These are phyloP conservation scores for Caenorhabditis inopinata DNA, from an alignment of 1,140 invertebrate genomes.

Conservation along the genomic window DNA sequence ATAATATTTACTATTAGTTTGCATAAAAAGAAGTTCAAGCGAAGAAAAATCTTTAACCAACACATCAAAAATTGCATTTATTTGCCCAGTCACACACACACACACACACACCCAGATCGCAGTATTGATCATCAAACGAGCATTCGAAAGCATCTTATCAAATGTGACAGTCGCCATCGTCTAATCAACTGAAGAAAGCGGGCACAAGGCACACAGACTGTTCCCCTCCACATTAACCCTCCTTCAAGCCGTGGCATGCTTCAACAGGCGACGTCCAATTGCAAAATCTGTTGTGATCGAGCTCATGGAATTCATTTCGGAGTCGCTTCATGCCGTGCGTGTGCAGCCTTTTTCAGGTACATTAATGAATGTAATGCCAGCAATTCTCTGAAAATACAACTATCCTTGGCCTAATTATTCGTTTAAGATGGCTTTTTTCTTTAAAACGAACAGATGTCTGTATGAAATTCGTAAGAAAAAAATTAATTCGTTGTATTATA, in stretches of 20 bases:
- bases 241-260: neutral
- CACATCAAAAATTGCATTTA: neutral
- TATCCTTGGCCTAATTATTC: too few species aligned
- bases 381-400: neutral
- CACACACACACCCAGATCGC: too few species aligned
- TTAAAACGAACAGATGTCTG: too few species aligned
- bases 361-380: neutral
- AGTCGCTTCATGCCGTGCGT: neutral
- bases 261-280: neutral
- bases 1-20: too few species aligned
- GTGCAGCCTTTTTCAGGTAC: neutral
- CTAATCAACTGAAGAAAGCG: neutral
- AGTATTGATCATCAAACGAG: conserved; percentile 20
- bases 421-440: too few species aligned
- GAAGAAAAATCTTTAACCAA: neutral
- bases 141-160: conserved; percentile 1
- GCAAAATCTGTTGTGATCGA: neutral
- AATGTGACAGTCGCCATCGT: conserved; percentile 11
- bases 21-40: neutral
- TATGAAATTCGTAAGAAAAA: too few species aligned
- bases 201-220: conserved; percentile 20
- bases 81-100: conserved; percentile 13
- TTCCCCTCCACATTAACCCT: neutral
- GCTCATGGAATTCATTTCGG: conserved; percentile 23
- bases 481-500: too few species aligned